A percentile compares a stretch with the other conserved stretches of the same genome.
phyloP scores from a whole-genome alignment of 2,888 invertebrate genomes.

The Erynnis tages region DNA sequence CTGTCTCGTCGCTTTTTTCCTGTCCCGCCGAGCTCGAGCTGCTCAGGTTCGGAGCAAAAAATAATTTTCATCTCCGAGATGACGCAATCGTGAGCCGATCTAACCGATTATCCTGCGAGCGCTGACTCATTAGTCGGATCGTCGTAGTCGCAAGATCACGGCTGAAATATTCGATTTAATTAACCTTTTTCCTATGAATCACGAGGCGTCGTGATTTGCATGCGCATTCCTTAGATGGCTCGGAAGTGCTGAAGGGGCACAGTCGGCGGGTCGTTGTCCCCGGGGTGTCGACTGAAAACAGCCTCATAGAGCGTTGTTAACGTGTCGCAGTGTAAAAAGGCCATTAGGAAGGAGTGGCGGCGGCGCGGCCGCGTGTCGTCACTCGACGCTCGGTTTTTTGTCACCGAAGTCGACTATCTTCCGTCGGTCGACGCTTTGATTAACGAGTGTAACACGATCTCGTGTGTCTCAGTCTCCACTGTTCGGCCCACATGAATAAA shows the following conservation, averaged over 20 bases:
- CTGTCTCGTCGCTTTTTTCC: constrained; percentile 32
- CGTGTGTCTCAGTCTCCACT: constrained; percentile 49
- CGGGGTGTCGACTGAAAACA: constrained; percentile 38
- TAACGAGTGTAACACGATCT: constrained; percentile 67
- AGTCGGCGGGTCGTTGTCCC: constrained; percentile 1
- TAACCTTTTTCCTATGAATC: constrained; percentile 61
- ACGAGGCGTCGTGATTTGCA: constrained; percentile 42
- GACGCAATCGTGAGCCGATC: constrained; percentile 64
- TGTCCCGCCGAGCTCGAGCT: constrained; percentile 29
- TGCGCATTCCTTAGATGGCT: constrained; percentile 39
- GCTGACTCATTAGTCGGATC: constrained; percentile 52
- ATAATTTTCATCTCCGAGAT: constrained; percentile 38
- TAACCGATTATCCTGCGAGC: constrained; percentile 52
- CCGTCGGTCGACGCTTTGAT: constrained; percentile 57
- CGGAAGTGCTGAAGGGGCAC: constrained; percentile 25
- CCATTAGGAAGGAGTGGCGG: constrained; percentile 31
- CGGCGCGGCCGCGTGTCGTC: constrained; percentile 37
- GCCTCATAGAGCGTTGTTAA: constrained; percentile 47
- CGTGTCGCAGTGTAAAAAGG: constrained; percentile 47
- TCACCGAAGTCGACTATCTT: constrained; percentile 47
- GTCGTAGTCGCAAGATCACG: constrained; percentile 32
- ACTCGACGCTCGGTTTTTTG: constrained; percentile 53
- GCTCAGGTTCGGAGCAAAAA: constrained; percentile 33
- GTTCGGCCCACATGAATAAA: constrained; percentile 54
- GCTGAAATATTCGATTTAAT: constrained; percentile 55